Evolutionary conservation across 1,140 invertebrate species (phyloP).

Genomic region (Lasioglossum albipes): DNA sequence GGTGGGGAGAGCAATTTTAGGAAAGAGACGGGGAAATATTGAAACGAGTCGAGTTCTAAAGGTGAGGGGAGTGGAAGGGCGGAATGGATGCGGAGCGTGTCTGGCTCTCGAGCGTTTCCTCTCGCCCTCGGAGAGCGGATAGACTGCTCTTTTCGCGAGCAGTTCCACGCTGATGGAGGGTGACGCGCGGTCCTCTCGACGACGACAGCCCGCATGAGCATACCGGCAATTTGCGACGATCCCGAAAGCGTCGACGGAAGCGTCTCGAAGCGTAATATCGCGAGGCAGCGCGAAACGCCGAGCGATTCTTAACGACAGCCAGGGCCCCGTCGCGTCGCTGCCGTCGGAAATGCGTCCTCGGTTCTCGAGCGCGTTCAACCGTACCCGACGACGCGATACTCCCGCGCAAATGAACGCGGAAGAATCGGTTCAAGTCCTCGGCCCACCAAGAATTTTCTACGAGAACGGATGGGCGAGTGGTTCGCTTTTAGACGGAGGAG

Average conservation of each 20-base stretch:
- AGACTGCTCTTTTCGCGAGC: constrained; percentile 34
- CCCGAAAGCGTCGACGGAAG: constrained; percentile 10
- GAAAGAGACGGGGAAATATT: constrained; percentile 5
- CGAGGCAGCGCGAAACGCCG: not conserved
- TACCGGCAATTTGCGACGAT: constrained; percentile 28
- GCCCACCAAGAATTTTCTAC: not conserved
- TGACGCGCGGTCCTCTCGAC: constrained; percentile 21
- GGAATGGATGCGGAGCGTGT: constrained; percentile 21
- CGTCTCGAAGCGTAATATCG: constrained; percentile 16
- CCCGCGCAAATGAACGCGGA: not conserved
- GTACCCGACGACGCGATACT: not conserved
- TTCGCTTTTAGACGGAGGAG: no score
- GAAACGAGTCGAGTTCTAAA: constrained; percentile 3
- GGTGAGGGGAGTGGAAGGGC: not conserved
- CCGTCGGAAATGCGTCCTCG: not conserved
- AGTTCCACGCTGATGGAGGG: constrained; percentile 35
- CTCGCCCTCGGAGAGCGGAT: constrained; percentile 12
- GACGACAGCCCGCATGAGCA: constrained; percentile 25
- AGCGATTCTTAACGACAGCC: constrained; percentile 15
- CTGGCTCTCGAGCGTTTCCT: constrained; percentile 29
- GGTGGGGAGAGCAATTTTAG: not conserved
- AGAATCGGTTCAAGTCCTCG: not conserved
- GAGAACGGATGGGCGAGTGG: no score
- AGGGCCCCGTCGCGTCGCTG: not conserved
- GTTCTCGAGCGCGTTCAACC: not conserved